These are phyloP conservation scores for Oscheius onirici DNA, from an alignment of 2,888 invertebrate species.

Conservation along the genomic window DNA sequence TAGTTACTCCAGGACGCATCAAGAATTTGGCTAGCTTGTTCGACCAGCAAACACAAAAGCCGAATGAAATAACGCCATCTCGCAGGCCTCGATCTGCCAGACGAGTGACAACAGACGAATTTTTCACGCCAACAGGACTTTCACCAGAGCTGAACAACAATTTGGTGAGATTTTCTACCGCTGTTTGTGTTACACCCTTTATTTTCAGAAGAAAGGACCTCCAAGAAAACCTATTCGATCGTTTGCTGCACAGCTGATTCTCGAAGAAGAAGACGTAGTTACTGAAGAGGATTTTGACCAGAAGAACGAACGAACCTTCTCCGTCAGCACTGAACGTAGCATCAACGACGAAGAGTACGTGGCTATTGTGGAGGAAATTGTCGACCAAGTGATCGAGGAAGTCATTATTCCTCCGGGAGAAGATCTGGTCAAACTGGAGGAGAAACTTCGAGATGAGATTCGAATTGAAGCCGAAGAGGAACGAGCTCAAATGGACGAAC, in stretches of 20 bases:
- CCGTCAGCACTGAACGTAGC: not conserved
- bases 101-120: not conserved
- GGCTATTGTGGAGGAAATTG: not conserved
- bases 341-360: too few species aligned
- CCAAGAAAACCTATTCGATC: conserved; percentile 7
- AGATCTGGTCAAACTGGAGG: not conserved
- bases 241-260: not conserved
- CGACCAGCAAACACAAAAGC: conserved; percentile 10
- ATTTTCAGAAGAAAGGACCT: not conserved
- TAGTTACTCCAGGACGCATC: conserved; percentile 13
- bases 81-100: not conserved
- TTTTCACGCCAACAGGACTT: not conserved
- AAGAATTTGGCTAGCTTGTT: conserved; percentile 27
- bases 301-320: not conserved
- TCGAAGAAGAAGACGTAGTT: not conserved
- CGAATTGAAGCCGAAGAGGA: not conserved
- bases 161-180: not conserved
- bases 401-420: not conserved
- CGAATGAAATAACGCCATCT: not conserved
- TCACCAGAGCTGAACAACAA: not conserved
- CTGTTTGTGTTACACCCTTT: not conserved
- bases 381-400: not conserved
- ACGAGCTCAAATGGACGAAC: not conserved
- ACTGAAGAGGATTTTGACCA: not conserved
- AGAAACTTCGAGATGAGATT: not conserved